Evolutionary conservation across 2,797 vertebrate species (phyloP), one percentile per base, ranked within the genome.

Genomic region (Sciaenops ocellatus): DNA sequence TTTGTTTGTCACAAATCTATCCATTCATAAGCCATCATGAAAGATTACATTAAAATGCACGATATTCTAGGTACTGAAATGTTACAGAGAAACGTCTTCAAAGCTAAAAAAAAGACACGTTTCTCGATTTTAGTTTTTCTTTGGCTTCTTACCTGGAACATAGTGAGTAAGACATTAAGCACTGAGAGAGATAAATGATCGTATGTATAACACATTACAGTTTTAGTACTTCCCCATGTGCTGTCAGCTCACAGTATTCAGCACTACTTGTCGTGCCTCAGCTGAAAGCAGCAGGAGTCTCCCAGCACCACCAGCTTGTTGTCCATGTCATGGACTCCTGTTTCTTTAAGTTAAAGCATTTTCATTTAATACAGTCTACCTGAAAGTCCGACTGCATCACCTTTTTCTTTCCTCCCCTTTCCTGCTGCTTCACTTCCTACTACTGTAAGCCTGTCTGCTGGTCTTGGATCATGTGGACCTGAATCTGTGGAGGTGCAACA

Each of bases 161-260:
- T 41, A 12, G 6, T 28, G 20, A 61, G 26, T 46, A 15, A 18
- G 51, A 18, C 22, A 62, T 48, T 10, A 13, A 55, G 38, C 12
- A 42, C 52, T 70, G 3, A 70, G 54, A 66, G 20, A 60, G 52
- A 64, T 73, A 56, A 73, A 80, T 69, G 28, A 55, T 69, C 28
- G 51, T 12, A 44, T 44, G 13, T 16, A 44, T 70, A 66, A 73
- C 56, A 46, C 46, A 59, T 42, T 54, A 54, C 69, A 78, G 48
- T 56, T 80, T 65, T 60, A 66, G 46, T 42, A 6, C 61, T 64
- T 71, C 22, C 24, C 57, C 13, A 26, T 41, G 28, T 56, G 60
- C 48, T 73, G 76, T 56, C 47, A 55, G 52, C 51, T 82, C 55
- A 63, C 44, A 69, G 18, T 54, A 63, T 38, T 60, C 30, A 75